Evolutionary conservation across 2,113 vertebrate species (phyloP).

Genomic region (Cheirogaleus medius): DNA sequence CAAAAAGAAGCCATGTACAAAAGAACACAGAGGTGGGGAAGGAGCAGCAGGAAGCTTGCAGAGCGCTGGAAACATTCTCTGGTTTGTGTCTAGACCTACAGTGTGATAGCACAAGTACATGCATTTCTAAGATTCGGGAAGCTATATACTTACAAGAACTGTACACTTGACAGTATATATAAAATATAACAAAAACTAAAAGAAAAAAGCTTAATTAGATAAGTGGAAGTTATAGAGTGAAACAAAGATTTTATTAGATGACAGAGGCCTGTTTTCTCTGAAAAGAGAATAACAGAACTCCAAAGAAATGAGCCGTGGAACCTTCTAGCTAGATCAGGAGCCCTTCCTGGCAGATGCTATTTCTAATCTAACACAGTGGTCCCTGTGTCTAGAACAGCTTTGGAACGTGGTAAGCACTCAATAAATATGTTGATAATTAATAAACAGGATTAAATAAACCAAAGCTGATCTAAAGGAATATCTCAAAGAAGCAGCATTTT

Average conservation of each 20-base stretch:
- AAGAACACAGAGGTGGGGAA: no score
- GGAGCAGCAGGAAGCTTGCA: rapidly evolving
- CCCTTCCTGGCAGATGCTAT: neutral
- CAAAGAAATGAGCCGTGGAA: neutral
- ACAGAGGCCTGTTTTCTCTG: neutral
- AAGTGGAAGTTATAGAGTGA: neutral
- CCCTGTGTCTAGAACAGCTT: no score
- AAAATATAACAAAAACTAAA: neutral
- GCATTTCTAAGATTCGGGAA: neutral
- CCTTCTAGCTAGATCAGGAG: neutral
- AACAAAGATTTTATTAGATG: neutral
- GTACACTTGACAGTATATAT: neutral
- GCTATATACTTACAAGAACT: neutral
- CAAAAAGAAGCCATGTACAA: neutral
- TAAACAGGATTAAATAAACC: neutral
- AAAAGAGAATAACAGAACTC: neutral
- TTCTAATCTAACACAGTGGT: neutral
- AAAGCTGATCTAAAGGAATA: neutral
- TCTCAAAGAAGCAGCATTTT: neutral
- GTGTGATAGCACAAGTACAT: neutral
- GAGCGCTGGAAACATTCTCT: neutral
- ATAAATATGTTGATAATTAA: neutral
- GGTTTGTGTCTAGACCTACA: neutral
- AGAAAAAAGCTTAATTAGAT: neutral
- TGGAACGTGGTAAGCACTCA: neutral